These are phyloP conservation scores for Cottus gobio DNA, from an alignment of 2,113 vertebrate species.

Conservation along the genomic window DNA sequence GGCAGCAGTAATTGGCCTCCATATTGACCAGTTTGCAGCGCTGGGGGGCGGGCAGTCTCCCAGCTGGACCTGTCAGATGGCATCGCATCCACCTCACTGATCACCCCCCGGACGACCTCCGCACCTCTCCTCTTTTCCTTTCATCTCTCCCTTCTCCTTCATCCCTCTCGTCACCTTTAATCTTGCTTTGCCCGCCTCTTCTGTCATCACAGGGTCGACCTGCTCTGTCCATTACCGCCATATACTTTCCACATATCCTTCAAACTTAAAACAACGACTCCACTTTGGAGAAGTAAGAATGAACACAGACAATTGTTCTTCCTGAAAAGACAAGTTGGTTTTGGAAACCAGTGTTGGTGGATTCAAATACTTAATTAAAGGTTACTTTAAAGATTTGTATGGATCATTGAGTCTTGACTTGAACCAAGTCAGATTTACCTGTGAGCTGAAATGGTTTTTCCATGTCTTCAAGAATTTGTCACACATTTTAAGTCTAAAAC, in stretches of 20 bases:
- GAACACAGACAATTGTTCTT: background rate
- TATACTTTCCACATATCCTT: background rate
- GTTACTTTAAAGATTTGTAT: conserved; percentile 2
- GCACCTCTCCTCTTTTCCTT: conserved; percentile 56
- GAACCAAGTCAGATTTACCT: background rate
- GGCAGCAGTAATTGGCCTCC: conserved; percentile 85
- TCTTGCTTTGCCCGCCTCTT: conserved; percentile 44
- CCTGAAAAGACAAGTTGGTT: background rate
- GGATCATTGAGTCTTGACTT: conserved; percentile 27
- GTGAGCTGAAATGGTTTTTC: background rate
- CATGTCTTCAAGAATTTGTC: background rate
- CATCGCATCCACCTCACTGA: conserved; percentile 82
- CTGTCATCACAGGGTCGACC: conserved; percentile 28
- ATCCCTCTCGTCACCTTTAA: conserved; percentile 58
- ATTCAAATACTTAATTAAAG: too few species aligned
- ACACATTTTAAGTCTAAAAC: background rate
- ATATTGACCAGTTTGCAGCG: conserved; percentile 85
- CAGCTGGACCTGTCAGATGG: conserved; percentile 85
- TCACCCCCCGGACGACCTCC: conserved; percentile 76
- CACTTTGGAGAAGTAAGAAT: background rate
- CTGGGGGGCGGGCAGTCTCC: conserved; percentile 80
- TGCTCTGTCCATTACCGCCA: conserved; percentile 19
- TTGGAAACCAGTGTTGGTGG: background rate
- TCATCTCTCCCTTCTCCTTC: conserved; percentile 57
- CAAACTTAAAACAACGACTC: conserved; percentile 36